A percentile compares a stretch with the other conserved stretches of the same genome.
phyloP scores from a whole-genome alignment of 2,888 invertebrate genomes.

The Lissonota sp. region DNA sequence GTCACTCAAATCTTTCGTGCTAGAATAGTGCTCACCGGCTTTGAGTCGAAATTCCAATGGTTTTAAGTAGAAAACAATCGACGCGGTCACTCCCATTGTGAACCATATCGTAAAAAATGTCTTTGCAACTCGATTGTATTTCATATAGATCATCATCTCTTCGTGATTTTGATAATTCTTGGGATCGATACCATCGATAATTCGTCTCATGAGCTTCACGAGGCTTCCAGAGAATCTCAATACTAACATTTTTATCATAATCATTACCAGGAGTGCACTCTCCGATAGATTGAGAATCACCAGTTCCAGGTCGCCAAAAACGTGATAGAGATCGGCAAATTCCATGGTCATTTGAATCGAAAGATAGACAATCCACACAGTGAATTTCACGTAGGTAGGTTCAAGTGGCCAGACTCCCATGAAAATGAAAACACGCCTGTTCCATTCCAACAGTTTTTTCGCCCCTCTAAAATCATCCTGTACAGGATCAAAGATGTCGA shows the following conservation, averaged over 20 bases:
- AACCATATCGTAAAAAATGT: constrained; percentile 53
- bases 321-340: constrained; percentile 46
- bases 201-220: constrained; percentile 25
- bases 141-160: constrained; percentile 60
- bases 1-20: not conserved
- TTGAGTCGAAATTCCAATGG: constrained; percentile 53
- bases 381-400: constrained; percentile 48
- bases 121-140: constrained; percentile 55
- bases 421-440: constrained; percentile 50
- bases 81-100: constrained; percentile 19
- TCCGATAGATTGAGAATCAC: constrained; percentile 48
- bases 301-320: constrained; percentile 53
- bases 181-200: constrained; percentile 34
- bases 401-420: constrained; percentile 62
- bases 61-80: constrained; percentile 45
- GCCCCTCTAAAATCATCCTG: constrained; percentile 52
- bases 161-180: constrained; percentile 27
- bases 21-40: constrained; percentile 36
- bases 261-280: constrained; percentile 3
- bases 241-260: constrained; percentile 50
- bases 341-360: constrained; percentile 52
- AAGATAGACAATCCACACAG: constrained; percentile 53
- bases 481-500: too few species aligned
- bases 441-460: constrained; percentile 56
- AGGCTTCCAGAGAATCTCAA: constrained; percentile 54